Evolutionary conservation across 1,140 invertebrate species (phyloP), one percentile per base, ranked within the genome.

Genomic region (Bombus consobrinus): DNA sequence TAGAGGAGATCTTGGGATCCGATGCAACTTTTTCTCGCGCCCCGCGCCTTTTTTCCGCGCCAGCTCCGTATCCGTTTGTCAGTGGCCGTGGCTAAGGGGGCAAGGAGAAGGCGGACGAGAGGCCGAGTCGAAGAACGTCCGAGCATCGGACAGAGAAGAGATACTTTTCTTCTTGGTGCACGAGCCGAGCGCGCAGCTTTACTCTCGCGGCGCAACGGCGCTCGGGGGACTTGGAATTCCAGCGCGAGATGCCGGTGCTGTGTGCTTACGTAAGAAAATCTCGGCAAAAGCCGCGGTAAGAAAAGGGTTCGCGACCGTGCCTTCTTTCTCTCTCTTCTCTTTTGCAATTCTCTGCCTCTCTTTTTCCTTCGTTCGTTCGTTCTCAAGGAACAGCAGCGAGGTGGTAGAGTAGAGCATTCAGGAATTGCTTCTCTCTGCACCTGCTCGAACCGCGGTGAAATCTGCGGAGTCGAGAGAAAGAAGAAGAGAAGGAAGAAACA

Each of bases 211-310:
- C 72, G 88, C 84, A 88, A 91, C 88, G 90, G 88, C 78, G 90
- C 89, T 87, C 89, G 79, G 47, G 90, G 90, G 90, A 91, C 78
- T 83, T 87, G 69, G 82, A 89, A 91, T 91, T 90, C 90, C 89
- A 85, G 59, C 81, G 64, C 57, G 84, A 87, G 87, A 87, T 84
- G 81, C 84, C 87, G 43, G 66, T 75, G 88, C 82, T 62, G 86
- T n/a, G 57, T 80, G 87, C 87, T 91, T 91, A 91, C 89, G 87
- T 91, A 91, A 91, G 87, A 91, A 84, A 91, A 89, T 87, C 87
- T 74, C 72, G 79, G 85, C 84, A 85, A 90, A 76, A 90, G 78
- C n/a, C 74, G 39, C 37, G 18, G 80, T 77, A 91, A 91, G 90
- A 91, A 91, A 91, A 81, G 79, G 74, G 73, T 75, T 85, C 71